phyloP scores from a whole-genome alignment of 2,113 vertebrate species.

The Planiliza haematocheilus region DNA sequence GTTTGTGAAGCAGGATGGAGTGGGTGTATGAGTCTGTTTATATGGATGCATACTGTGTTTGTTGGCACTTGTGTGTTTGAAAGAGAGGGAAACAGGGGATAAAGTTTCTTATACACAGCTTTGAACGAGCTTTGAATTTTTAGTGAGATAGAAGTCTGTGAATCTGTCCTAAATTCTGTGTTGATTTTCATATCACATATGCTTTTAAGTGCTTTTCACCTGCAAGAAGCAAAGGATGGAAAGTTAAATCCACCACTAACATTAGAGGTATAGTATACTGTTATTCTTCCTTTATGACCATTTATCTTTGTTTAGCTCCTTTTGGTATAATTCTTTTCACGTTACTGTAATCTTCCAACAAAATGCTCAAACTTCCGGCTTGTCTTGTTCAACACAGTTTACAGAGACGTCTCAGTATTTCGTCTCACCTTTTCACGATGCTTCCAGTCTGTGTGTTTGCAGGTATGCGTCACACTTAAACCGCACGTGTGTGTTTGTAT shows the following conservation, averaged over 20 bases:
- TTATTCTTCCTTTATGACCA: too few species aligned
- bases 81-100: not conserved
- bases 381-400: not conserved
- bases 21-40: conserved; percentile 7
- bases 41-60: not conserved
- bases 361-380: not conserved
- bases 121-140: conserved; percentile 51
- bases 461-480: conserved; percentile 5
- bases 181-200: conserved; percentile 22
- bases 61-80: not conserved
- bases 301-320: not conserved
- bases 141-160: conserved; percentile 55
- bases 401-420: not conserved
- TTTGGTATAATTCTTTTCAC: not conserved
- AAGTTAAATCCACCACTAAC: conserved; percentile 3
- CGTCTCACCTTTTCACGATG: too few species aligned
- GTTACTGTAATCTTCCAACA: not conserved
- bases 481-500: conserved; percentile 22
- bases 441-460: conserved; percentile 7
- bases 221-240: not conserved
- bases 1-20: conserved; percentile 24
- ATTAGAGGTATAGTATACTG: too few species aligned
- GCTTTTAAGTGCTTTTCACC: not conserved
- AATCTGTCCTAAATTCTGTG: conserved; percentile 29
- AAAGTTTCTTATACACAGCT: conserved; percentile 54